Conservation (phyloP, 2,888 invertebrate species). For the Drosophila neotestacea region DNA sequence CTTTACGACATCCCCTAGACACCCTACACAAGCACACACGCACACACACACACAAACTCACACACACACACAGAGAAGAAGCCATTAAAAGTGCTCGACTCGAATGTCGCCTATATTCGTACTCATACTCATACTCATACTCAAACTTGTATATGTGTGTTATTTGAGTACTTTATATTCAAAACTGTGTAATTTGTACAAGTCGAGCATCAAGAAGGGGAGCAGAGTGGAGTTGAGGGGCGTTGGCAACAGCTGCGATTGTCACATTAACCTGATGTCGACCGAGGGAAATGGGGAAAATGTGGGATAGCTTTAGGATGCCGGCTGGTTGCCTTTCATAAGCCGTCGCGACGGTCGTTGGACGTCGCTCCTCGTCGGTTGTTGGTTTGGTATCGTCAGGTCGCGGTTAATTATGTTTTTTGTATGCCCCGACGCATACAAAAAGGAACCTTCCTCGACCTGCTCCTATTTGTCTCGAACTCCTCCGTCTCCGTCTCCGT, state of each 20-base stretch:
- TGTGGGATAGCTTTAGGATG: conserved; percentile 1
- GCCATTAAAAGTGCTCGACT: conserved; percentile 21
- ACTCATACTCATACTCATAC: not conserved
- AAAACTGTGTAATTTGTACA: conserved; percentile 80
- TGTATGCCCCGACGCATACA: conserved; percentile 65
- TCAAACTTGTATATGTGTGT: conserved; percentile 40
- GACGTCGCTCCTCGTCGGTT: conserved; percentile 10
- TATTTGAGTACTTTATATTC: conserved; percentile 76
- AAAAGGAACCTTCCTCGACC: conserved; percentile 22
- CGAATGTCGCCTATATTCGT: conserved; percentile 14
- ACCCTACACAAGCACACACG: not conserved
- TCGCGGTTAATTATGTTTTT: conserved; percentile 81
- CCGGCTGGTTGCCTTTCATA: conserved; percentile 40
- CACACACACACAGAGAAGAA: not conserved
- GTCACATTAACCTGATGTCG: conserved; percentile 74
- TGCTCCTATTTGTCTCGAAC: not conserved
- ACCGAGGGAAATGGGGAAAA: conserved; percentile 17
- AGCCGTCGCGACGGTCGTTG: conserved; percentile 8
- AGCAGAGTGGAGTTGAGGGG: not conserved
- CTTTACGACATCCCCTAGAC: not conserved
- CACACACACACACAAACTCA: not conserved
- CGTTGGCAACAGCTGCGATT: conserved; percentile 68
- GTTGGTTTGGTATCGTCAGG: conserved; percentile 47
- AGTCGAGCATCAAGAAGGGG: conserved; percentile 43
- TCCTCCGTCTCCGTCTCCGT: not conserved